Evolutionary conservation across 1,140 invertebrate genomes (phyloP).

Genomic region (Euura saliciscinereae): DNA sequence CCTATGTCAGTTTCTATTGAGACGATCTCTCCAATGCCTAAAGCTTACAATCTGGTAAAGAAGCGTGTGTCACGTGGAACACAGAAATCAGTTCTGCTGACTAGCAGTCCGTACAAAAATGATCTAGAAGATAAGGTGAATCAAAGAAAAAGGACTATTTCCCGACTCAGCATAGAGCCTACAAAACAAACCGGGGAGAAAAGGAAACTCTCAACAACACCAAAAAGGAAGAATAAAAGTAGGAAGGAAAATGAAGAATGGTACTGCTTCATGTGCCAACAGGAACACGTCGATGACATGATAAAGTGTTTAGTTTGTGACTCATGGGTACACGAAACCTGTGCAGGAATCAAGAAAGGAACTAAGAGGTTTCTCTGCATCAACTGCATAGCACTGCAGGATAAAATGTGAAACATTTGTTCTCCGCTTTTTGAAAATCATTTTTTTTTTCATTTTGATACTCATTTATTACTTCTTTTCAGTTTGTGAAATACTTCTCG

Average conservation of each 20-base stretch:
- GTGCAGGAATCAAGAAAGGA: background rate
- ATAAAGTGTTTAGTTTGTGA: background rate
- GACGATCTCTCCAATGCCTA: background rate
- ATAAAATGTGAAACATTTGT: background rate
- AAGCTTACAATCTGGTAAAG: background rate
- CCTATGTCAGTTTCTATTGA: background rate
- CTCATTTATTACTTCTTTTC: background rate
- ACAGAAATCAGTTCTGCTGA: background rate
- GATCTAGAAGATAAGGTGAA: background rate
- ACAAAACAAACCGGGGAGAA: background rate
- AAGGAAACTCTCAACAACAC: background rate
- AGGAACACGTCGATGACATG: background rate
- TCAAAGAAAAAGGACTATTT: background rate
- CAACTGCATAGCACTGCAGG: slow-evolving; percentile 1
- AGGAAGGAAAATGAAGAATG: background rate
- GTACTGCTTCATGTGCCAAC: background rate
- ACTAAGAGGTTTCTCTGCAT: background rate
- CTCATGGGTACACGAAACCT: background rate
- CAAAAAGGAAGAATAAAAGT: background rate
- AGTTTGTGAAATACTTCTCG: background rate
- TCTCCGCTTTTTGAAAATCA: background rate
- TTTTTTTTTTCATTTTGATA: background rate
- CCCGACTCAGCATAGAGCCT: background rate
- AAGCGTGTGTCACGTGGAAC: background rate
- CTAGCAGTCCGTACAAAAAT: background rate